Base-by-base conservation (phyloP, 2,888 invertebrate genomes). In the Agrotis segetum region DNA sequence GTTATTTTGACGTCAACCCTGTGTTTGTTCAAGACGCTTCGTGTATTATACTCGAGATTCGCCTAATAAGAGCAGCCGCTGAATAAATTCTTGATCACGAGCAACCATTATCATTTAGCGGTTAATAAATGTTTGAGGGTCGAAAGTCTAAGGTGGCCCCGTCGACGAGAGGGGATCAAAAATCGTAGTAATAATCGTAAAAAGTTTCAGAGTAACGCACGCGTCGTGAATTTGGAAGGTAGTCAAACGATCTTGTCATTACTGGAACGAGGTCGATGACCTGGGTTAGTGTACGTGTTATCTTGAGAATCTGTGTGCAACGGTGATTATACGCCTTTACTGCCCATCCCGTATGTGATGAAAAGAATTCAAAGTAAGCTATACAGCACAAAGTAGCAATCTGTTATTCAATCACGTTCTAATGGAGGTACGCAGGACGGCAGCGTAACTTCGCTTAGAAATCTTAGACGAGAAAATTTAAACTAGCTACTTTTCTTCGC, bases 141-240 rank as follows among this genome's bases (percentile, higher is more conserved):
- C 85, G 86, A 90, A 91, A 90, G 89, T 89, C 90, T 88, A 91
- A 93, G 93, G 93, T 92, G 91, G 89, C 89, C 40, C 88, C 88
- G 86, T 83, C 87, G 87, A 88, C 89, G 89, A 87, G 89, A 89
- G 89, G 89, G 93, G 92, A 92, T 93, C 93, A 93, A 93, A 93
- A 94, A 93, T 92, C 93, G 91, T 91, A 90, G 93, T 89, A 92
- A 94, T 95, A 94, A 94, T 92, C 95, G 92, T 94, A 95, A 95
- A 94, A 95, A 94, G 92, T 94, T 94, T 91, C 87, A 86, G 91
- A 92, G 92, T 92, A 90, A 93, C 91, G 92, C 89, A 93, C 94
- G 94, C 92, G 91, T 85, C 83, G 87, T 89, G 94, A 94, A 94
- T 95, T 92, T 88, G 88, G 89, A 91, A 93, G 90, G 90, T 88